These are phyloP conservation scores for Cataglyphis albicans DNA, from an alignment of 2,888 invertebrate genomes.

Conservation along the genomic window DNA sequence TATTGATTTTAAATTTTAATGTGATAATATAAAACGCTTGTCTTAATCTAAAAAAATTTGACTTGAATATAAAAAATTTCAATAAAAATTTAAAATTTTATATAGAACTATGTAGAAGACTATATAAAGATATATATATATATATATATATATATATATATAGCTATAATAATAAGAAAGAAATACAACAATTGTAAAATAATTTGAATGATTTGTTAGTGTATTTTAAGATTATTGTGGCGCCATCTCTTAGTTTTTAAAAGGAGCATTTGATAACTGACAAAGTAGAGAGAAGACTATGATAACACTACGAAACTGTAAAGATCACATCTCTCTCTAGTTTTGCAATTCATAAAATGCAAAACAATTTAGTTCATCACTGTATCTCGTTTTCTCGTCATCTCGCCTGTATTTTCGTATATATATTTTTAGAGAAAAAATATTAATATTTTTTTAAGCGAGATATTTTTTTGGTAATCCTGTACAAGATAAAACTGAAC, in stretches of 20 bases:
- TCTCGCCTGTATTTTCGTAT: too few relatives aligned
- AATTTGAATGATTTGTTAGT: neutral
- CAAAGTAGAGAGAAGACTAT: neutral
- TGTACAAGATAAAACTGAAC: neutral
- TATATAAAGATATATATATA: neutral
- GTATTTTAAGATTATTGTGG: constrained; percentile 14
- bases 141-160: neutral
- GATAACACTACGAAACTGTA: neutral
- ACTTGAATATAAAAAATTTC: neutral
- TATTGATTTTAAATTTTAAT: neutral
- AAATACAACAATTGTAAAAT: neutral
- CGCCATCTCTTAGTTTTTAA: constrained; percentile 29
- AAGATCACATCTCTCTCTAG: neutral
- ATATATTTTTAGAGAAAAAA: neutral
- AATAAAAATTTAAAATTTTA: neutral
- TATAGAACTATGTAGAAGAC: neutral
- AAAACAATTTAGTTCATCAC: neutral
- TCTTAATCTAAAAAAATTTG: neutral
- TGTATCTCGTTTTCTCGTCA: neutral
- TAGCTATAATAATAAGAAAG: neutral
- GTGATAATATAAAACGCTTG: neutral
- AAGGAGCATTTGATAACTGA: neutral
- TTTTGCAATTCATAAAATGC: constrained; percentile 31
- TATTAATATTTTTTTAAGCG: neutral
- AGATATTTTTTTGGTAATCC: neutral